Evolutionary conservation across 1,140 invertebrate genomes (phyloP), one percentile per base, ranked within the genome.

Genomic region (Drosophila persimilis): DNA sequence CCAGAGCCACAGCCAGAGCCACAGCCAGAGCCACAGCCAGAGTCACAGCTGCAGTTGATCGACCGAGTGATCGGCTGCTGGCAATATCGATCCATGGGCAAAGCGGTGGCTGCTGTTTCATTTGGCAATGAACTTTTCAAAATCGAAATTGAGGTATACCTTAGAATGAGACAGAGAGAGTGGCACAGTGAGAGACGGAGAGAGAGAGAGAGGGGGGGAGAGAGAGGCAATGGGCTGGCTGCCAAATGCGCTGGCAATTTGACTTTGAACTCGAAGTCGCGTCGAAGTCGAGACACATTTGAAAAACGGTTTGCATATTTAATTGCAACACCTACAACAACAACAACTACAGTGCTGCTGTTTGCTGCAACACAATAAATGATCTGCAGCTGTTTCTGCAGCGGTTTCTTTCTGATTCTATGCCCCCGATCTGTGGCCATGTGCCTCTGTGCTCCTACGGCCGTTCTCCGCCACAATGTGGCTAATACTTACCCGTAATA

Each of bases 101-200:
- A 77, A 73, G 35, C 35, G 11, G 11, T 54, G 60, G 70, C 56
- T 66, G 69, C 56, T 85, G 70, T 53, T 85, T 65, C 78, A 88
- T 86, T 88, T 88, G 83, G 83, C 83, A 88, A 88, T 88, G 83
- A 88, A 88, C 83, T 88, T 88, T 88, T 88, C 62, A 78, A 65
- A 65, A 75, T 78, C 75, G 56, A 73, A 72, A 67, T 72, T 39
- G 11, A 69, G 46, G 31, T 41, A 61, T 55, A 2, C 24, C 2
- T 47, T 3, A 59, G 22, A 44, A 35, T 63, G 35, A 63, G 26
- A 63, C 31, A 51, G 45, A 57, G 26, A 39, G 31, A 35, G 31
- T 9, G 31, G 8, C 3, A 13, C 1, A 39, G 35, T 13, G 35
- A 39, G 35, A 11, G 35, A 5, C 11, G 2, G 35, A 8, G 29